Base-by-base conservation (phyloP, 2,888 invertebrate species). In the Philopedon plagiatum region DNA sequence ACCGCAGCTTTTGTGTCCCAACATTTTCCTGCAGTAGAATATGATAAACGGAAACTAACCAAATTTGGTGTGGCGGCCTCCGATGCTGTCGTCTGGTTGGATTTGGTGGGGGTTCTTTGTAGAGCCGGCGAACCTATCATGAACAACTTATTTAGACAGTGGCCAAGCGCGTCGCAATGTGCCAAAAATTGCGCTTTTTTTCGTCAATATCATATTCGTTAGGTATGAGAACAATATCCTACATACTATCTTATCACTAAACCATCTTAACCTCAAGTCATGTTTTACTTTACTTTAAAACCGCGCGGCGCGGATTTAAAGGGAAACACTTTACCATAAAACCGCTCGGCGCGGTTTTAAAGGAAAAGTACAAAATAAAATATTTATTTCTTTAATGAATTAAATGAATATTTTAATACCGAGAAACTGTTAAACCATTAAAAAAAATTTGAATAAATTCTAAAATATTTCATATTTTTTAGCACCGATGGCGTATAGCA, bases 91-190 rank as follows among this genome's bases (percentile, higher is more conserved):
- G 82, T 81, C 70, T 83, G 83, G 75, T 79, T 79, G 77, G 81
- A 81, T 81, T 85, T 86, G 80, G 86, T 85, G 68, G 86, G 86
- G 65, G 86, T 85, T 82, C 83, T 83, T 83, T 85, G 85, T 71
- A 84, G 81, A 74, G 84, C 85, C 60, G 86, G 86, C 68, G 86
- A 86, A 84, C 85, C 86, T 86, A 85, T 73, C 73, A 82, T 83
- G 84, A 84, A 85, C 80, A 83, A 83, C 81, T 83, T 81, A 83
- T 85, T 85, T 85, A 85, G 85, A 85, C 82, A 83, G 56, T 82
- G 84, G 81, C 82, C 81, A 23, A 81, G 80, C 81, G 78, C 79
- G 78, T 78, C 79, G 81, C 83, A 83, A 81, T 81, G 81, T 85
- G 83, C 85, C 85, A 84, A 83, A 80, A 56, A n/a, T 71, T 54